A percentile compares a stretch with the other conserved stretches of the same genome.
These are phyloP conservation scores for Apamea monoglypha DNA, from an alignment of 2,888 invertebrate species.

Conservation along the genomic window DNA sequence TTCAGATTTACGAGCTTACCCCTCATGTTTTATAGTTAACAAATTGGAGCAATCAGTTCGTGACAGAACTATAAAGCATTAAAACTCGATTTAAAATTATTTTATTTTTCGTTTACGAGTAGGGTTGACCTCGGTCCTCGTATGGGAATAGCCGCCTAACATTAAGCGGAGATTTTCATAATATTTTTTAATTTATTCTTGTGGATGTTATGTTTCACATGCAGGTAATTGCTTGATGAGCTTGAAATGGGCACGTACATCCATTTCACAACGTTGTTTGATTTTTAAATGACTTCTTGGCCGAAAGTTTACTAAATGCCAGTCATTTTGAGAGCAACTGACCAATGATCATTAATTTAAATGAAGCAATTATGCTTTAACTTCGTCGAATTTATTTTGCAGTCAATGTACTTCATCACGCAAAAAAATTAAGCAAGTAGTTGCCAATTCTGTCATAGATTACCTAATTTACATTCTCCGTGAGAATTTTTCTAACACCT, in stretches of 20 bases:
- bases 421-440: not conserved
- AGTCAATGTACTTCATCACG: too few relatives aligned
- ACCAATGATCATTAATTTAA: slow-evolving; percentile 26
- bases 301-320: slow-evolving; percentile 20
- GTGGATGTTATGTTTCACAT: slow-evolving; percentile 27
- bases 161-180: slow-evolving; percentile 45
- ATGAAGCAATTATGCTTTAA: slow-evolving; percentile 31
- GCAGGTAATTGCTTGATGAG: slow-evolving; percentile 38
- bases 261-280: slow-evolving; percentile 25
- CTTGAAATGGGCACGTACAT: slow-evolving; percentile 15
- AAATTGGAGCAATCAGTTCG: slow-evolving; percentile 84
- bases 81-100: slow-evolving; percentile 74
- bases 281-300: slow-evolving; percentile 26
- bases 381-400: not conserved
- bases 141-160: slow-evolving; percentile 46
- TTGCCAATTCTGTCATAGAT: not conserved
- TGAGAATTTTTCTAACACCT: not conserved
- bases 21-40: slow-evolving; percentile 80
- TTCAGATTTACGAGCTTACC: slow-evolving; percentile 76
- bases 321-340: slow-evolving; percentile 24
- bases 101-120: slow-evolving; percentile 67
- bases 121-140: slow-evolving; percentile 44
- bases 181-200: slow-evolving; percentile 44
- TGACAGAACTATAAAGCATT: slow-evolving; percentile 80
- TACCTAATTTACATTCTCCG: not conserved